A percentile compares a stretch with the other conserved stretches of the same genome.
Evolutionary conservation across 1,140 invertebrate genomes (phyloP).

Genomic region (Elysia chlorotica): DNA sequence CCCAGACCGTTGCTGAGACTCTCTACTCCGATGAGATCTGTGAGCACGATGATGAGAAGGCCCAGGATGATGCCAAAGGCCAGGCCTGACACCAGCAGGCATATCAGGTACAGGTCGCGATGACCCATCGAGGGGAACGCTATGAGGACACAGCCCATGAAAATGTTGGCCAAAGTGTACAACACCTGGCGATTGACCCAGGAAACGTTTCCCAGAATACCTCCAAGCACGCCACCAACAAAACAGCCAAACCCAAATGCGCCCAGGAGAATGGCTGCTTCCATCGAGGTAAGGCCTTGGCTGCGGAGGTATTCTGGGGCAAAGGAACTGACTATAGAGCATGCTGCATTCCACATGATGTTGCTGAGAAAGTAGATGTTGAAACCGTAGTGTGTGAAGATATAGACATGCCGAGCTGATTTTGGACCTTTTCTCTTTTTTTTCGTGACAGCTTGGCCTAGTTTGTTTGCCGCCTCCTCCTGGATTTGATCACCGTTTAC

Average conservation of each 20-base stretch:
- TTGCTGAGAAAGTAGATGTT: slow-evolving; percentile 49
- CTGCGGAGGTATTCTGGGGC: slow-evolving; percentile 39
- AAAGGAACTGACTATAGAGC: slow-evolving; percentile 35
- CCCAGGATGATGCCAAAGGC: slow-evolving; percentile 48
- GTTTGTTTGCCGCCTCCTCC: too few relatives aligned
- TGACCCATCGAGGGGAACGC: slow-evolving; percentile 26
- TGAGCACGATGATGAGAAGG: slow-evolving; percentile 43
- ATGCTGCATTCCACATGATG: slow-evolving; percentile 50
- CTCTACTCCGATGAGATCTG: slow-evolving; percentile 44
- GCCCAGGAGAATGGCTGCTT: slow-evolving; percentile 34
- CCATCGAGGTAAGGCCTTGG: slow-evolving; percentile 30
- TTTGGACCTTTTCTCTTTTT: slow-evolving; percentile 8
- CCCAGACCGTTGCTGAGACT: slow-evolving; percentile 45
- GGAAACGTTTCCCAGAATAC: slow-evolving; percentile 39
- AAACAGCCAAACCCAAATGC: slow-evolving; percentile 39
- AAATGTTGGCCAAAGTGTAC: slow-evolving; percentile 39
- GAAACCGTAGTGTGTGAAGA: slow-evolving; percentile 43
- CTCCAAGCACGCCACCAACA: slow-evolving; percentile 43
- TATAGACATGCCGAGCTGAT: slow-evolving; percentile 23
- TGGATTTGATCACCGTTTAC: too few relatives aligned
- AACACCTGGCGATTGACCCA: slow-evolving; percentile 33
- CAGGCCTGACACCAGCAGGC: slow-evolving; percentile 34
- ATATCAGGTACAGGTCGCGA: slow-evolving; percentile 21
- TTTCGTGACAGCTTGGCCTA: too few relatives aligned
- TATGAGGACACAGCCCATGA: slow-evolving; percentile 30